Evolutionary conservation across 2,797 vertebrate genomes (phyloP).

Genomic region (Diglossa cyanea): DNA sequence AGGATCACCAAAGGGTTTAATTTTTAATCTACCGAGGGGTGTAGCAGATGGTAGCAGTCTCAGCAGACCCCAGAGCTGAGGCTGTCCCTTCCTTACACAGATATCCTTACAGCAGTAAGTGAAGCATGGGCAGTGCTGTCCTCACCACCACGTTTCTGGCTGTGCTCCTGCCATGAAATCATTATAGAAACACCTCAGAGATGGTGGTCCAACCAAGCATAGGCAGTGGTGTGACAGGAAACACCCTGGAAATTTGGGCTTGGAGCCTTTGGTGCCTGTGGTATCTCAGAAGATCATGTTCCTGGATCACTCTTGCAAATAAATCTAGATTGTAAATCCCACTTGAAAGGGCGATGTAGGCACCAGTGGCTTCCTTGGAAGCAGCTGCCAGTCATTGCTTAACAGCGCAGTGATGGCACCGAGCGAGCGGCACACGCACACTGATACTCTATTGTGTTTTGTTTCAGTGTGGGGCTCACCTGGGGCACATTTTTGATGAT

Average conservation of each 20-base stretch:
- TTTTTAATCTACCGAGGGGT: background rate
- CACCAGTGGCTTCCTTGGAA: background rate
- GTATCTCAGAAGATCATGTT: background rate
- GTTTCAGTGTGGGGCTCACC: slow-evolving; percentile 93
- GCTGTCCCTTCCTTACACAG: background rate
- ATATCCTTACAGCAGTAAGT: background rate
- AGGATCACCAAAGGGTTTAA: background rate
- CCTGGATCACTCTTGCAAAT: background rate
- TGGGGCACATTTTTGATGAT: slow-evolving; percentile 96
- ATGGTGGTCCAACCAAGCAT: background rate
- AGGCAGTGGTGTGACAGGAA: accelerated
- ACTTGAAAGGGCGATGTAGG: background rate
- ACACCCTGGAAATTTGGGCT: background rate
- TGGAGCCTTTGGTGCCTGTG: background rate
- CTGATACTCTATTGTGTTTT: slow-evolving; percentile 44
- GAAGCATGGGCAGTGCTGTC: background rate
- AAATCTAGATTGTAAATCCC: background rate
- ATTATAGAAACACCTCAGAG: background rate
- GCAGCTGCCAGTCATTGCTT: background rate
- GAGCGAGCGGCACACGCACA: background rate
- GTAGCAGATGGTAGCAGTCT: background rate
- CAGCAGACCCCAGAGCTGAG: background rate
- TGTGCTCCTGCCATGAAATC: background rate
- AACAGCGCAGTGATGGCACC: background rate
- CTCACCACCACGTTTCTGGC: background rate